phyloP scores from a whole-genome alignment of 2,888 invertebrate species.

The Megalurothrips usitatus region DNA sequence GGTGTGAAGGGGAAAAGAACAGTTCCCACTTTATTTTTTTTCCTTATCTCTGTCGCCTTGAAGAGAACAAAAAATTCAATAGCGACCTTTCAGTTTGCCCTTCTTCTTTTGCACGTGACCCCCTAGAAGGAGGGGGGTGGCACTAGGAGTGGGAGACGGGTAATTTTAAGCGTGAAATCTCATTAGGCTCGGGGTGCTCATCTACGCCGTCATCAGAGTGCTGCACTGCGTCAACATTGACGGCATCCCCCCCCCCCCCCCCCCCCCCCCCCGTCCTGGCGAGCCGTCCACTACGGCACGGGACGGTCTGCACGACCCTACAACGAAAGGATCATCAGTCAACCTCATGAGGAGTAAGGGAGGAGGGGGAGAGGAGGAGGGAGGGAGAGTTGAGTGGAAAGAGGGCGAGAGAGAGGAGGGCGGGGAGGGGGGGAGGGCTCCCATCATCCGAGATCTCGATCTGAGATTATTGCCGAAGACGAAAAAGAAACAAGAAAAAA shows the following conservation, averaged over 20 bases:
- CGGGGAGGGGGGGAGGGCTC: too few relatives aligned
- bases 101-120: too few relatives aligned
- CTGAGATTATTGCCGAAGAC: too few relatives aligned
- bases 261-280: neutral
- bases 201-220: neutral
- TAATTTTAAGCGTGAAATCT: conserved; percentile 18
- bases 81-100: too few relatives aligned
- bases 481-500: too few relatives aligned
- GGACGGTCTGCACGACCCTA: neutral
- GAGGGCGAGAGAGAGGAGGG: conserved; percentile 19
- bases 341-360: conserved; percentile 4
- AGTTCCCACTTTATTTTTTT: neutral
- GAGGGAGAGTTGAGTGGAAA: conserved; percentile 27
- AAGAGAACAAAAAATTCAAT: too few relatives aligned
- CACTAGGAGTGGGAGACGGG: neutral
- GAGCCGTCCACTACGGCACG: neutral
- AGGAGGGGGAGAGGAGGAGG: conserved; percentile 29
- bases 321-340: neutral
- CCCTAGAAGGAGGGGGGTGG: neutral
- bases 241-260: neutral
- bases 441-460: too few relatives aligned
- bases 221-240: conserved; percentile 22
- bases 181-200: neutral
- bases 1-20: too few relatives aligned
- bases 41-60: neutral